Evolutionary conservation across 2,888 invertebrate species (phyloP), one percentile per base, ranked within the genome.

Genomic region (Sminthurides aquaticus): DNA sequence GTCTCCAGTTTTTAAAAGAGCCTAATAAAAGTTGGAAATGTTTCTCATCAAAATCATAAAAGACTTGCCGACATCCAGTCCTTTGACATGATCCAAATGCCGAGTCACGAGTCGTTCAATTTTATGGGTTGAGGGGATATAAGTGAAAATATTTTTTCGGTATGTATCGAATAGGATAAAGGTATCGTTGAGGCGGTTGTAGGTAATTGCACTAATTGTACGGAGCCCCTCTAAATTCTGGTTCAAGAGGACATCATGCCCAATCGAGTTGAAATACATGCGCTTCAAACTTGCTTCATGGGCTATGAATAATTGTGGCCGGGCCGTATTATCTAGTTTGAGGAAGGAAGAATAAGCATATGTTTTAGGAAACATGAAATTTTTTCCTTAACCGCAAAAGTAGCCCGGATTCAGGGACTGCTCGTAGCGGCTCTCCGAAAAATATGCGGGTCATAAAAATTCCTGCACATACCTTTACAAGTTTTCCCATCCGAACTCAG

Each of bases 121-220:
- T 0, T 72, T 65, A 8, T 70, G 66, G 0, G 70, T 71, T 5
- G 68, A 67, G 2, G 75, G 27, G 73, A 82, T 77, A 20, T 81
- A 78, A 1, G 79, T 77, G 26, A 79, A 77, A 29, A 86, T 81
- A 29, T 77, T 75, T n/a, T 78, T 79, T 18, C 79, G 77, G 0
- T 75, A 69, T 57, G 80, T 79, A 75, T 86, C 85, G 49, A 82
- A 82, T 11, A 85, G 77, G 59, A 78, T 74, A 1, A 79, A 59
- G 2, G 72, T 74, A 22, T 76, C 75, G 65, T 81, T 81, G 0
- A 81, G 71, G 2, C 81, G 82, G 73, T 90, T 85, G 73, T 85
- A 89, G 0, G 86, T 83, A 77, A 91, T 78, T 20, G 86, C 86
- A 57, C 85, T 85, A 18, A 89, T 83, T 5, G 82, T 79, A 18